Evolutionary conservation across 92 coral and sea anemone species (phyloP).

Genomic region (Micromussa lordhowensis): DNA sequence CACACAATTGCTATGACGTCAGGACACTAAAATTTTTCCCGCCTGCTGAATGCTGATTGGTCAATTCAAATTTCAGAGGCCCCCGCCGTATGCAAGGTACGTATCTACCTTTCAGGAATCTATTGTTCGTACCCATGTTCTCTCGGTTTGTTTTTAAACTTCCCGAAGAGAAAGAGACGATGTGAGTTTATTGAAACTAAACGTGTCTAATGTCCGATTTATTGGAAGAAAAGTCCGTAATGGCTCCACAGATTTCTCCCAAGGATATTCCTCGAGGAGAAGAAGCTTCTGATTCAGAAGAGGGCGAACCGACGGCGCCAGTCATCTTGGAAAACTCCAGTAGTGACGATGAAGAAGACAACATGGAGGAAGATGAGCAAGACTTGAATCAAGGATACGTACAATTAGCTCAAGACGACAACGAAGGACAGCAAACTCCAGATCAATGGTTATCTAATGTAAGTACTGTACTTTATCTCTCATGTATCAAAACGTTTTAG

Average conservation of each 20-base stretch:
- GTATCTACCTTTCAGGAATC: background rate
- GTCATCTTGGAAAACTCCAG: conserved; percentile 58
- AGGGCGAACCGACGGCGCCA: conserved; percentile 55
- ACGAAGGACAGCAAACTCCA: conserved; percentile 36
- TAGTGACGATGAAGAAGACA: conserved; percentile 83
- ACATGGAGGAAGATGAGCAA: conserved; percentile 35
- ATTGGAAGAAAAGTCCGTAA: conserved; percentile 33
- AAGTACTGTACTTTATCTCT: background rate
- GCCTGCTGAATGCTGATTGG: no score
- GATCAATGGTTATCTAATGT: conserved; percentile 22
- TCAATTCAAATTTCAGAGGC: no score
- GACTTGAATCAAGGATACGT: conserved; percentile 70
- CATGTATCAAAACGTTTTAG: background rate
- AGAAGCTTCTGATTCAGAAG: conserved; percentile 66
- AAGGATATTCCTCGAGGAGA: conserved; percentile 72
- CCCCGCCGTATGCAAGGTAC: conserved; percentile 1
- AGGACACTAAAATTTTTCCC: no score
- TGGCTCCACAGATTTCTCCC: conserved; percentile 80
- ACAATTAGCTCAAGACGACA: conserved; percentile 77
- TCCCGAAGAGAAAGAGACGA: background rate
- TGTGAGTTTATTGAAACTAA: background rate
- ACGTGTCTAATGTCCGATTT: conserved; percentile 37
- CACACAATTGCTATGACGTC: no score
- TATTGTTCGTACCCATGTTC: conserved; percentile 8
- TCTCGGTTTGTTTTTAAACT: background rate